Evolutionary conservation across 1,140 invertebrate genomes (phyloP), one percentile per base, ranked within the genome.

Genomic region (Temnothorax curvispinosus): DNA sequence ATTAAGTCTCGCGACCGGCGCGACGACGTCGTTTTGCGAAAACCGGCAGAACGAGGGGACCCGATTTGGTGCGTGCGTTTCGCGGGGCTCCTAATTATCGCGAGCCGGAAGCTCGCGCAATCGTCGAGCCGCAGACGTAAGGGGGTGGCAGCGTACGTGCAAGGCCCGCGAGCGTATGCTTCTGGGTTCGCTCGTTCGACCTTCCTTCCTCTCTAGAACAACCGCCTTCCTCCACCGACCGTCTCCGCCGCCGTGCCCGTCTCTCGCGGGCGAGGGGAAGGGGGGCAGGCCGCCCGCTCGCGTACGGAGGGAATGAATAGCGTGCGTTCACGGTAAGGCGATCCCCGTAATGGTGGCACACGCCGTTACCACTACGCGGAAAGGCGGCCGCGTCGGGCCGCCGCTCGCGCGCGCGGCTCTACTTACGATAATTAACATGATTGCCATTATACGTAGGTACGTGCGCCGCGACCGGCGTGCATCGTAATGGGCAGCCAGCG

Each of bases 401-500:
- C 56, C 50, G 76, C 56, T 15, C 69, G 81, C 67, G 87, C 85
- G 89, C 81, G 86, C 85, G 81, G 89, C 91, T 92, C 93, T 94
- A 92, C 91, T 94, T 94, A 94, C 92, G 92, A 94, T 94, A 95
- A 94, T 95, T 95, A 95, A 95, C 94, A 94, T 94, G 93, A 95
- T 94, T 94, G 92, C 93, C 91, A 95, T 94, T 94, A 95, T 92
- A 93, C 90, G 93, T 94, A 93, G 89, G 92, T 94, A 94, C 89
- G 91, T 90, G 88, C 89, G 90, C 50, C 88, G 88, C 90, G 90
- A 35, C 88, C 85, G 87, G 86, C 81, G 87, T 89, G 90, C 89
- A 58, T 89, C 84, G 82, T 93, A 92, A 94, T 92, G 91, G 92
- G 64, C 89, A 89, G 87, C 67, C 81, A 54, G 52, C 89, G 87